Percentiles rank a stretch among this genome's conserved stretches.
phyloP scores from a whole-genome alignment of 2,888 invertebrate species.

The Protophormia terraenovae region DNA sequence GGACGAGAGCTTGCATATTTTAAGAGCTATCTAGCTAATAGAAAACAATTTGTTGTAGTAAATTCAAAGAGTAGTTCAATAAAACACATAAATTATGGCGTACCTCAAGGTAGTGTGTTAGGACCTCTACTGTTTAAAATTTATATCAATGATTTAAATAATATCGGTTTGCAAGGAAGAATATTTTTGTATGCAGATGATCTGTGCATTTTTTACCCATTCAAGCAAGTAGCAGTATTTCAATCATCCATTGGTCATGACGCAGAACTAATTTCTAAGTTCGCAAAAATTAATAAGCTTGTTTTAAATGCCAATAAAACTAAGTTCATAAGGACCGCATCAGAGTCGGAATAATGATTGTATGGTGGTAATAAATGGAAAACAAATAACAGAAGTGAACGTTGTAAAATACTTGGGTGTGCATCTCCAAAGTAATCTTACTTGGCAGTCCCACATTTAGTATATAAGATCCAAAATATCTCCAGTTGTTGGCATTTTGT shows the following conservation, averaged over 20 bases:
- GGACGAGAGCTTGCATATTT: constrained; percentile 2
- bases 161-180: background rate
- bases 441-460: background rate
- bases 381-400: too few relatives aligned
- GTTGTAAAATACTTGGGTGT: background rate
- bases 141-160: background rate
- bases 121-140: background rate
- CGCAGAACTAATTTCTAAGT: background rate
- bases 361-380: background rate
- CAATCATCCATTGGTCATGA: background rate
- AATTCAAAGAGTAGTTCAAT: background rate
- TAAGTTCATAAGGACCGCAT: background rate
- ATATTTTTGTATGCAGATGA: background rate
- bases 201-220: background rate
- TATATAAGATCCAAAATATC: background rate
- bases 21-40: background rate
- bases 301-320: background rate
- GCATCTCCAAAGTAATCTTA: background rate
- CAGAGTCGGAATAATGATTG: too few relatives aligned
- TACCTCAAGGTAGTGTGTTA: background rate
- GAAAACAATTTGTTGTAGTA: background rate
- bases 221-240: background rate
- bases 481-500: background rate
- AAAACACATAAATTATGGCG: background rate
- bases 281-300: background rate